phyloP scores from a whole-genome alignment of 2,113 vertebrate species.

The Gymnarchus niloticus region DNA sequence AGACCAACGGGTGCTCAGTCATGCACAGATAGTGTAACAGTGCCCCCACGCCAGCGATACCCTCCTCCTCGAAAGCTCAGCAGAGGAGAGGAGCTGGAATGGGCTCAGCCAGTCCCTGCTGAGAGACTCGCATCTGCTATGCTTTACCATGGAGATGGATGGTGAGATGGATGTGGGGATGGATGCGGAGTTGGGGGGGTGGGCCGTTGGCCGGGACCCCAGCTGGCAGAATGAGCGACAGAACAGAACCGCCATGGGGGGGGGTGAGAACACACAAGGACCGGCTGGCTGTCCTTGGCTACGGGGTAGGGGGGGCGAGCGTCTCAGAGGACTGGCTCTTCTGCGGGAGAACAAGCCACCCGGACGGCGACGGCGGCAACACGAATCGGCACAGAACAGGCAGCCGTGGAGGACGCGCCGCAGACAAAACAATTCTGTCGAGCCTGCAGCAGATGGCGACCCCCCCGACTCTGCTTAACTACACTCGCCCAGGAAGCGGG shows the following conservation, averaged over 20 bases:
- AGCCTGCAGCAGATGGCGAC: neutral
- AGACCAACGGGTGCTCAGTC: neutral
- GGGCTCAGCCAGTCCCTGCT: neutral
- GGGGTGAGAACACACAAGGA: constrained; percentile 24
- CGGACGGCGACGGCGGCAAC: neutral
- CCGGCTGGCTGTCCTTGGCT: neutral
- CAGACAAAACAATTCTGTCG: constrained; percentile 27
- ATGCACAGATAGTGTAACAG: neutral
- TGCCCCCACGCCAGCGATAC: neutral
- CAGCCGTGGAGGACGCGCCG: neutral
- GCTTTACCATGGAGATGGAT: constrained; percentile 14
- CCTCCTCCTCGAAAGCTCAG: neutral
- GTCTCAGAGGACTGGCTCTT: constrained; percentile 13
- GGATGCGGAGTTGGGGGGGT: neutral
- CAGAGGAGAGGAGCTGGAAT: neutral
- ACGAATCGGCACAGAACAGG: neutral
- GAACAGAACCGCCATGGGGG: constrained; percentile 23
- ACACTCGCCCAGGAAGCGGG: neutral
- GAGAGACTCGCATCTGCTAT: neutral
- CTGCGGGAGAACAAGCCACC: neutral
- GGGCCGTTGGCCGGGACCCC: constrained; percentile 28
- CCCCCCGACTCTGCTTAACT: neutral
- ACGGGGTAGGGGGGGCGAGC: neutral
- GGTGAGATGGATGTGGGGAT: neutral
- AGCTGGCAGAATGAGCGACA: constrained; percentile 26